Evolutionary conservation across 2,113 vertebrate genomes (phyloP), one percentile per base, ranked within the genome.

Genomic region (Sorex araneus): DNA sequence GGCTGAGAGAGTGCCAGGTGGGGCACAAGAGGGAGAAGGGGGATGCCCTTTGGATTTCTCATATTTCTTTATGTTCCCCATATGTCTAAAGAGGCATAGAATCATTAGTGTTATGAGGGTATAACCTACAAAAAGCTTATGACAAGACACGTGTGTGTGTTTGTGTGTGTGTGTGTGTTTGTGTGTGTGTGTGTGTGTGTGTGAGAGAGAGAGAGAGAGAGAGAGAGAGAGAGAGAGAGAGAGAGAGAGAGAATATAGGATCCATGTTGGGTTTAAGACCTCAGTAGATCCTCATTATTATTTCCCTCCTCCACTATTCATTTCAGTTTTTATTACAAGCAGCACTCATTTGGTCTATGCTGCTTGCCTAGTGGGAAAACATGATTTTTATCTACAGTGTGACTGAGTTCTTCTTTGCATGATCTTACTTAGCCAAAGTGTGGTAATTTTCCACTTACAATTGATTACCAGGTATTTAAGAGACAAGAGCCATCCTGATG

Each of bases 271-370:
- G 43, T 21, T 15, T 90, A 25, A 47, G 25, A 70, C 8, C 12
- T 70, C 54, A 75, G 43, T 64, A 77, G 40, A 3, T 88, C n/a
- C 16, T 36, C 28, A 45, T 40, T 84, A 45, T 40, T 84, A 45
- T 81, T 86, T 89, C 92, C 36, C 47, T 83, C 27, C 27, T 93
- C 19, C 19, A 76, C 4, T 57, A 34, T 19, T 85, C 67, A 45
- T 57, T 92, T 47, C 34, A 40, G 3, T 40, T 75, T 91, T 89
- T 71, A 16, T 82, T 64, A 40, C 19, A 89, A 16, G 5, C 27
- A 70, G 47, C 9, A 27, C 32, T 70, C 32, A 54, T 6, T 8
- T 77, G 8, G 34, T 57, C 10, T 84, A 80, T 8, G 2, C 28
- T 81, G 30, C 47, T 81, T 63, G 25, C 23, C 12, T 23, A 25